Percentiles rank a stretch among this genome's conserved stretches.
These are phyloP conservation scores for Onychomys arenicola DNA, from an alignment of 2,797 vertebrate genomes.

Conservation along the genomic window DNA sequence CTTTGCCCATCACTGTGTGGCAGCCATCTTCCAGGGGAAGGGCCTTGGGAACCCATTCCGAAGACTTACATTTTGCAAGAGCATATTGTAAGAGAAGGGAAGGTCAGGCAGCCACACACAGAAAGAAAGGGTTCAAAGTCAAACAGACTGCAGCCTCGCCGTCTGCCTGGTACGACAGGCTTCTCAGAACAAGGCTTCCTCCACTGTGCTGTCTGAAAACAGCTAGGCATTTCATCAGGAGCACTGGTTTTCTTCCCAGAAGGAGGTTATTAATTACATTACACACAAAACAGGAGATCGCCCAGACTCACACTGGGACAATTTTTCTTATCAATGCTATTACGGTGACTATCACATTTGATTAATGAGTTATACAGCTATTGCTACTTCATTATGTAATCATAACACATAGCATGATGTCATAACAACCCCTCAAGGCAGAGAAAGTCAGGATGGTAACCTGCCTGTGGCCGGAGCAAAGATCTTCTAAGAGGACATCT, in stretches of 20 bases:
- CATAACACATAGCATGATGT: background rate
- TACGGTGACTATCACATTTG: background rate
- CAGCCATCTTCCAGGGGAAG: background rate
- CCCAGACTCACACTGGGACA: background rate
- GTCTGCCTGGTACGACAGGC: background rate
- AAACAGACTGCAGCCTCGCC: background rate
- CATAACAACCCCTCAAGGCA: background rate
- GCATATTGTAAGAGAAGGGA: background rate
- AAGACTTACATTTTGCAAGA: background rate
- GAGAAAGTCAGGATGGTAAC: background rate
- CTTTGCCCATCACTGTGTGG: rapidly evolving
- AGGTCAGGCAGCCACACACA: background rate
- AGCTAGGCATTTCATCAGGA: background rate
- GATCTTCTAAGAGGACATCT: background rate
- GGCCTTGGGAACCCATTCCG: background rate
- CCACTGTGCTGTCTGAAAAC: background rate
- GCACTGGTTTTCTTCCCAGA: constrained; percentile 36
- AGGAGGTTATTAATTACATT: background rate
- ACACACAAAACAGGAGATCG: background rate
- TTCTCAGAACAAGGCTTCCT: constrained; percentile 38
- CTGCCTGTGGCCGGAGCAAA: background rate
- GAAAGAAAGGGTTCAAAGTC: constrained; percentile 7
- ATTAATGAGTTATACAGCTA: background rate
- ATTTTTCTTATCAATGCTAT: constrained; percentile 17
- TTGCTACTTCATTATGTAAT: background rate